Percentiles rank a stretch among this genome's conserved stretches.
Evolutionary conservation across 2,888 invertebrate genomes (phyloP).

Genomic region (Apotomis capreana): DNA sequence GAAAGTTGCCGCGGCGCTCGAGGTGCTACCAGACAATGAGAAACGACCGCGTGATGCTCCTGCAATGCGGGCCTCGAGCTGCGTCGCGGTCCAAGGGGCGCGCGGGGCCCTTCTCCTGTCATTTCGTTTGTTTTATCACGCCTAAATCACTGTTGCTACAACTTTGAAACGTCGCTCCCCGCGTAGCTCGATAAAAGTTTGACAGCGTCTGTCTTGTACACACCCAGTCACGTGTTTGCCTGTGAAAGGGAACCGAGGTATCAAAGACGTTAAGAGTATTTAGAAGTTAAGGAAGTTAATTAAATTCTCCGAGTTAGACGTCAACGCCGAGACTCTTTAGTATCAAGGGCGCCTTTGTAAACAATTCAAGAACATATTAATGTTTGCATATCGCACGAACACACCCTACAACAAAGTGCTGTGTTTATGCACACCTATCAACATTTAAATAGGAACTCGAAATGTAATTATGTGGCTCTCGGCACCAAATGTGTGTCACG

Average conservation of each 20-base stretch:
- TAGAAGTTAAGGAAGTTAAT: conserved; percentile 83
- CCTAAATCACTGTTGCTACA: conserved; percentile 79
- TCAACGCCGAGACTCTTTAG: conserved; percentile 74
- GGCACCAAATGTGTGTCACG: conserved; percentile 56
- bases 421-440: conserved; percentile 41
- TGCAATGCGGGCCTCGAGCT: conserved; percentile 70
- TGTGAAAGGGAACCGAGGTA: conserved; percentile 76
- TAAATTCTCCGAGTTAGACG: conserved; percentile 79
- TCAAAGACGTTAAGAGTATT: conserved; percentile 83
- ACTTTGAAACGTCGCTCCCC: conserved; percentile 60
- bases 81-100: conserved; percentile 20
- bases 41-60: conserved; percentile 78
- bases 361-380: conserved; percentile 76
- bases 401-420: conserved; percentile 62
- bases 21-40: conserved; percentile 76
- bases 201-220: conserved; percentile 76
- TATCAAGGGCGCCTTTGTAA: conserved; percentile 78
- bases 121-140: conserved; percentile 79
- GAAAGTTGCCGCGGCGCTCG: conserved; percentile 67
- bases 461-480: conserved; percentile 71
- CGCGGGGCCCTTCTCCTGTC: conserved; percentile 56
- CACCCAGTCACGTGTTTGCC: conserved; percentile 70
- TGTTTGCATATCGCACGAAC: conserved; percentile 75
- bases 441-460: conserved; percentile 54
- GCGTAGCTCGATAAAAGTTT: conserved; percentile 72